Percentiles rank a stretch among this genome's conserved stretches.
These are phyloP conservation scores for Julus scanicus DNA, from an alignment of 2,888 invertebrate species.

Conservation along the genomic window DNA sequence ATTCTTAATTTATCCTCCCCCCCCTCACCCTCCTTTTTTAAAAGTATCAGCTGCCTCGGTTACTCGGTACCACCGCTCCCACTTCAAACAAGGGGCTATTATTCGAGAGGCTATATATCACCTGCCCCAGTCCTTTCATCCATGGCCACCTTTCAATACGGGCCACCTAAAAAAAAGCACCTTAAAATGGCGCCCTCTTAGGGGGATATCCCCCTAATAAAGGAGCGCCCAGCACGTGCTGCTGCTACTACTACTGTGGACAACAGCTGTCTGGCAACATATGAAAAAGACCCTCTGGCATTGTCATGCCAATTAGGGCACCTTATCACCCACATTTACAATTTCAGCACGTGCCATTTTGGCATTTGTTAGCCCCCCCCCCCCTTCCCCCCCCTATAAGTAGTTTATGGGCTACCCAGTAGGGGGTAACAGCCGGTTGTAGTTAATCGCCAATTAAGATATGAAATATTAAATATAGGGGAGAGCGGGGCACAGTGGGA, in stretches of 20 bases:
- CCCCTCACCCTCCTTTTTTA: too few species aligned
- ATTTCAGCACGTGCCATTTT: neutral
- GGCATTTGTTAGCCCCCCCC: too few species aligned
- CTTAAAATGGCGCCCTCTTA: neutral
- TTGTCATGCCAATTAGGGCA: neutral
- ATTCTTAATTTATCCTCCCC: neutral
- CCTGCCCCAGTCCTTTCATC: neutral
- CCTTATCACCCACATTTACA: neutral
- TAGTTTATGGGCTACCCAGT: too few species aligned
- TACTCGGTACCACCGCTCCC: neutral
- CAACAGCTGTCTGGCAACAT: neutral
- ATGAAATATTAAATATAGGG: too few species aligned
- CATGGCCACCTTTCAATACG: slow-evolving; percentile 40
- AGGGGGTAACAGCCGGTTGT: too few species aligned
- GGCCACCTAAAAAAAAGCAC: slow-evolving; percentile 13
- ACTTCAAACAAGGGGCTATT: neutral
- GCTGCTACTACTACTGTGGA: neutral
- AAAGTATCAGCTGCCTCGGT: neutral
- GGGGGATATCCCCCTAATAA: neutral
- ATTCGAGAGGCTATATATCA: neutral
- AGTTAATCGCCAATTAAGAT: too few species aligned
- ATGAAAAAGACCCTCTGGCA: neutral
- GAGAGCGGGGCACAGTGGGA: too few species aligned
- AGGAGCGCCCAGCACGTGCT: neutral
- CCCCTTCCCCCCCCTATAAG: too few species aligned